Base-by-base conservation (phyloP, 1,140 invertebrate species). In the Drosophila eugracilis region DNA sequence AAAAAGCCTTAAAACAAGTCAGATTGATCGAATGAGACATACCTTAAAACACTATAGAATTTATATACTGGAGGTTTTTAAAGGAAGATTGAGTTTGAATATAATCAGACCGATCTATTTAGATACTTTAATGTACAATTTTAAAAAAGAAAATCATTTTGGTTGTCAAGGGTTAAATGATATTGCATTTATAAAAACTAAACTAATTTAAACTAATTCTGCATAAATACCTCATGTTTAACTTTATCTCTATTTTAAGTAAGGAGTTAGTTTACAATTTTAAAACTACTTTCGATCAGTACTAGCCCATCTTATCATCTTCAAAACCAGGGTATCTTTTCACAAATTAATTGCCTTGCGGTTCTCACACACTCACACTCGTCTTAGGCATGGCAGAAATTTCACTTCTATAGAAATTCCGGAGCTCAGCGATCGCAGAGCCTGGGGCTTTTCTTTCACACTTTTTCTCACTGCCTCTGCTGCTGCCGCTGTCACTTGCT, bases 341-440 rank as follows among this genome's bases (percentile, higher is more conserved):
- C 75, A 53, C 80, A 85, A 85, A 86, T 86, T 85, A 85, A 85
- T 86, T 85, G 81, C 81, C 83, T 86, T 80, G 69, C 81, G 81
- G 81, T 85, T 85, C 81, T 85, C 80, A 85, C 80, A 85, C 76
- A 85, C 59, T 65, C 65, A 53, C 49, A 63, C 22, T 30, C 5
- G 36, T 17, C 69, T 28, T 45, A 74, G 70, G 44, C 60, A 55
- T 53, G 57, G 80, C 81, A 66, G 78, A 85, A 85, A 85, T 85
- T 85, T 85, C 81, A 88, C 81, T 85, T 86, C 81, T 88, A 66
- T 85, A 88, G 67, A 85, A 85, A 85, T 86, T 85, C 81, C 81
- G 55, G 41, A 58, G 62, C 53, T 48, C 37, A 42, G 52, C 58
- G 37, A 60, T 37, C 48, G 58, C 26, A 28, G 39, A 57, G 69